A percentile compares a stretch with the other conserved stretches of the same genome.
Conservation (phyloP, 2,797 vertebrate genomes). For the Ctenosaura bakeri region DNA sequence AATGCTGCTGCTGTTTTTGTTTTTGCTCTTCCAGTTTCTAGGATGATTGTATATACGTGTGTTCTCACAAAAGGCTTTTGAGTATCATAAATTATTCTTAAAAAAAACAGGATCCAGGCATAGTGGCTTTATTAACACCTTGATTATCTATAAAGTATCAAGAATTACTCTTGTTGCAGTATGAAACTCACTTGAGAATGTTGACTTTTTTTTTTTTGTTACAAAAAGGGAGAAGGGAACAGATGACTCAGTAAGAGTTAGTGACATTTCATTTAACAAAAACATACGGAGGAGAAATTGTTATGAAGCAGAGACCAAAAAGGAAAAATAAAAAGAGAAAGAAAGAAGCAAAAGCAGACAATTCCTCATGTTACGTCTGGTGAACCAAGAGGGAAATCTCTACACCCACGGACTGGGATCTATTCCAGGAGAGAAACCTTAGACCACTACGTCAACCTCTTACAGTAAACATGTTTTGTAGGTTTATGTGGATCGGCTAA, state of each 20-base stretch:
- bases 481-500: conserved; percentile 75
- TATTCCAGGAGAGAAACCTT: conserved; percentile 92
- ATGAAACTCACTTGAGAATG: conserved; percentile 72
- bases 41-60: conserved; percentile 59
- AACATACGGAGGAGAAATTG: conserved; percentile 74
- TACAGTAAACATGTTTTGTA: conserved; percentile 94
- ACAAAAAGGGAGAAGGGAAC: conserved; percentile 61
- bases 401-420: conserved; percentile 86
- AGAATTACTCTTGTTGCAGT: conserved; percentile 56
- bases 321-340: conserved; percentile 70
- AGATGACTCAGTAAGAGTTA: conserved; percentile 75
- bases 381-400: conserved; percentile 88
- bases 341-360: conserved; percentile 74
- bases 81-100: conserved; percentile 27
- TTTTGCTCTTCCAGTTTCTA: conserved; percentile 56
- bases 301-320: conserved; percentile 72
- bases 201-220: conserved; percentile 60
- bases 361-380: conserved; percentile 90
- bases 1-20: conserved; percentile 37
- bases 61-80: conserved; percentile 58
- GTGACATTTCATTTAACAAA: conserved; percentile 76
- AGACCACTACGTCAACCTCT: conserved; percentile 88
- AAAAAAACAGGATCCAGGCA: conserved; percentile 36
- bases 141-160: conserved; percentile 61
- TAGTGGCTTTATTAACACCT: conserved; percentile 30